Conservation (phyloP, 2,888 invertebrate genomes). For the Neuroscelio doddi region DNA sequence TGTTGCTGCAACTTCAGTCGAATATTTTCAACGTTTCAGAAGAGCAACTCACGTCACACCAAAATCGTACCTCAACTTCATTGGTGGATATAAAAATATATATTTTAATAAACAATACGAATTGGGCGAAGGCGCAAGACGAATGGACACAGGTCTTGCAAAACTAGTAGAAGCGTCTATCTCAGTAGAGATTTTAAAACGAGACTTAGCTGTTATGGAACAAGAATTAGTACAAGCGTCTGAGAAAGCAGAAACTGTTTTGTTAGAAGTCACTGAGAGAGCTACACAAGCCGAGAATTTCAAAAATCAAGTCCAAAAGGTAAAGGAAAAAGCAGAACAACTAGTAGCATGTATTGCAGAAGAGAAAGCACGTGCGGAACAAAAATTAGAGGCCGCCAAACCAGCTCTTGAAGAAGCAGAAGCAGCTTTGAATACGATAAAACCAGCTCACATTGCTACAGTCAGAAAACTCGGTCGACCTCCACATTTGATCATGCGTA, state of each 20-base stretch:
- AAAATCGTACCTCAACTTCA: conserved; percentile 96
- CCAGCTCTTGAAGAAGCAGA: conserved; percentile 97
- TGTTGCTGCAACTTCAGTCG: conserved; percentile 87
- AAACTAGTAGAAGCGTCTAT: conserved; percentile 96
- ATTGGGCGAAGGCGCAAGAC: conserved; percentile 88
- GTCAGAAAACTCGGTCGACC: conserved; percentile 95
- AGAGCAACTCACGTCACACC: conserved; percentile 97
- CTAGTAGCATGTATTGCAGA: conserved; percentile 89
- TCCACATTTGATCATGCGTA: conserved; percentile 97
- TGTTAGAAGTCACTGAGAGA: conserved; percentile 92
- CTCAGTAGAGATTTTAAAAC: conserved; percentile 92
- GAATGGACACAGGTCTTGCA: conserved; percentile 96
- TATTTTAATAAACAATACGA: conserved; percentile 92
- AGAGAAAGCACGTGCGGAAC: conserved; percentile 93
- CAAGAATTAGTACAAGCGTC: conserved; percentile 94
- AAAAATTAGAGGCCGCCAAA: conserved; percentile 94
- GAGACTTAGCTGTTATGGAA: conserved; percentile 95
- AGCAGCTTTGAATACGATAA: conserved; percentile 94
- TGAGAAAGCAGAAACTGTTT: conserved; percentile 89
- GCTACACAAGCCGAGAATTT: conserved; percentile 97
- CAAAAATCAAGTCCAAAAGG: conserved; percentile 95
- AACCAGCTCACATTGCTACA: conserved; percentile 95
- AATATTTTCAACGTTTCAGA: conserved; percentile 93
- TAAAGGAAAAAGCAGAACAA: conserved; percentile 95
- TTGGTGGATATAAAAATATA: conserved; percentile 95